Conservation (phyloP, 2,797 vertebrate genomes). For the Numenius phaeopus region DNA sequence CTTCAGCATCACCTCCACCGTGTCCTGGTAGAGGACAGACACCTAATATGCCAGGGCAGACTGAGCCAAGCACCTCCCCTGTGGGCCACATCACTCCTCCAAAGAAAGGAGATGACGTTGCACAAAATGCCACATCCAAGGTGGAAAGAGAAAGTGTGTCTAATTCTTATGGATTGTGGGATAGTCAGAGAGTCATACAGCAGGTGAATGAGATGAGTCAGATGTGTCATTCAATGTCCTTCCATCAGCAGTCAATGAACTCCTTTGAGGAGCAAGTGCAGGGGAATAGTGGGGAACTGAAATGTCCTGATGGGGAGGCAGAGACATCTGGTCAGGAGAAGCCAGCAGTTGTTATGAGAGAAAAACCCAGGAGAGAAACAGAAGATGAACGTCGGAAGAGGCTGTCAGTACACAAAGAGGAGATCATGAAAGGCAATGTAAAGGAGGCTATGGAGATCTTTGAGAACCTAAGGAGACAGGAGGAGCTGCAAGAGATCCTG, state of each 20-base stretch:
- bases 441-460: constrained; percentile 87
- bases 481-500: constrained; percentile 89
- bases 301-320: background rate
- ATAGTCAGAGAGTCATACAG: constrained; percentile 12
- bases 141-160: constrained; percentile 35
- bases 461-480: constrained; percentile 87
- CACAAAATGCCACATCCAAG: constrained; percentile 53
- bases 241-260: constrained; percentile 21
- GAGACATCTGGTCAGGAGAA: constrained; percentile 27
- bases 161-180: background rate
- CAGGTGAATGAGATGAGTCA: constrained; percentile 45
- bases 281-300: background rate
- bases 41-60: constrained; percentile 61
- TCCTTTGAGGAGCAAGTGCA: constrained; percentile 15
- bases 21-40: constrained; percentile 66
- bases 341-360: constrained; percentile 65
- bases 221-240: background rate
- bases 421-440: constrained; percentile 90
- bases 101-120: background rate
- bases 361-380: constrained; percentile 74
- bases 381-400: constrained; percentile 87
- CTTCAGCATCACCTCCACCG: constrained; percentile 32
- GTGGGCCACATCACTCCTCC: background rate
- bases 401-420: constrained; percentile 91
- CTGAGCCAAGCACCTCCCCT: background rate